Base-by-base conservation (phyloP, 2,113 vertebrate genomes). In the Trichechus manatus region DNA sequence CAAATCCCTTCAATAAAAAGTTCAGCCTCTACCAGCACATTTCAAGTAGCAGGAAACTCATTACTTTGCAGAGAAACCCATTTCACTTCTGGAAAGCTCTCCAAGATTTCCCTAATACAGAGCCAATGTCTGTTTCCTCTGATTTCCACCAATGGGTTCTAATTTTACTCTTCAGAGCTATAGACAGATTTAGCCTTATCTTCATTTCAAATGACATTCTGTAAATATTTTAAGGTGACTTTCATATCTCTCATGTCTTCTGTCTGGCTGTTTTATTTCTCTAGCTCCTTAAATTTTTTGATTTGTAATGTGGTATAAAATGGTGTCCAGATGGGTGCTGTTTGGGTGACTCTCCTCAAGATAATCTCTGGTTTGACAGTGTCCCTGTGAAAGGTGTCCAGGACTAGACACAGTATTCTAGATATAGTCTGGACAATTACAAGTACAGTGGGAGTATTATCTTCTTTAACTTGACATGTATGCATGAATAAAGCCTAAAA, bases 81-180 rank as follows among this genome's bases (percentile, higher is more conserved):
- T 36, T 50, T n/a, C 36, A 70, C 53, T 87, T 78, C 72, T 93
- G 87, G 85, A 92, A 68, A 74, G 14, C 61, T 72, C 10, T 17
- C 22, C n/a, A 88, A 29, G 50, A 74, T 87, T 95, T 97, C 80
- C 84, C 96, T 82, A 93, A 77, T n/a, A 66, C 31, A 56, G 50
- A 75, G 75, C 56, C 68, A 83, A 1, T 63, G 79, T 53, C 75
- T 72, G 56, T 72, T 96, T 84, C 85, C 72, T 80, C 59, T 56
- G 31, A 79, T 11, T 95, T 85, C 68, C 6, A 72, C 68, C 63
- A 83, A 6, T 89, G 44, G 75, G 44, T 87, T 56, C 92, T 50
- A 82, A 85, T 79, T 94, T 86, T 83, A 74, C 47, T 93, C 42
- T 82, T 86, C 56, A 61, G 88, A 88, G 53, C 44, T 85, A 66